These are phyloP conservation scores for Chromoteleia sp. DNA, from an alignment of 2,888 invertebrate genomes.

Conservation along the genomic window DNA sequence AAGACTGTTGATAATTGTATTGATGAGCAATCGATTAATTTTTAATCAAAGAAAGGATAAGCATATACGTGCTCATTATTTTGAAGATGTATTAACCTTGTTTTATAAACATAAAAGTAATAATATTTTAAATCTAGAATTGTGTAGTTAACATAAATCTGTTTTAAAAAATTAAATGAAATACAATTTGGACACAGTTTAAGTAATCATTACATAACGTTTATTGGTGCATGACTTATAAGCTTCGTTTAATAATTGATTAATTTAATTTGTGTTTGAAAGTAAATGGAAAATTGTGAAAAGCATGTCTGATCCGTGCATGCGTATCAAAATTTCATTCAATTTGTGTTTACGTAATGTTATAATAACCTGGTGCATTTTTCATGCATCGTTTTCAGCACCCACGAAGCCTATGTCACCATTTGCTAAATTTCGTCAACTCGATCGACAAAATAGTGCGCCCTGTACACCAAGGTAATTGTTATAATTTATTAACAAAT, in stretches of 20 bases:
- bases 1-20: too few relatives aligned
- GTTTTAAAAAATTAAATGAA: too few relatives aligned
- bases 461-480: conserved; percentile 90
- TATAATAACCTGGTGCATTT: conserved; percentile 43
- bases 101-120: too few relatives aligned
- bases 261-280: conserved; percentile 39
- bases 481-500: conserved; percentile 7
- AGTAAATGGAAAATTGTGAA: conserved; percentile 24
- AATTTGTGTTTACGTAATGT: background rate
- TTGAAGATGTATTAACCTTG: too few relatives aligned
- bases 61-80: too few relatives aligned
- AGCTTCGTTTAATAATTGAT: conserved; percentile 14
- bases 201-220: too few relatives aligned
- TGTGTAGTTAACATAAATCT: too few relatives aligned
- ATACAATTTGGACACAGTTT: too few relatives aligned
- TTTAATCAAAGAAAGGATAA: too few relatives aligned
- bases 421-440: conserved; percentile 96
- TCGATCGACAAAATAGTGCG: conserved; percentile 94
- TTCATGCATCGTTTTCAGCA: conserved; percentile 77
- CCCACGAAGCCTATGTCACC: conserved; percentile 90
- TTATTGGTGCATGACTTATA: too few relatives aligned
- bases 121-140: too few relatives aligned
- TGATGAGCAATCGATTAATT: too few relatives aligned
- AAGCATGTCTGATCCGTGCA: conserved; percentile 71
- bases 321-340: conserved; percentile 58